These are phyloP conservation scores for Peucedramus taeniatus DNA, from an alignment of 2,113 vertebrate species.

Conservation along the genomic window DNA sequence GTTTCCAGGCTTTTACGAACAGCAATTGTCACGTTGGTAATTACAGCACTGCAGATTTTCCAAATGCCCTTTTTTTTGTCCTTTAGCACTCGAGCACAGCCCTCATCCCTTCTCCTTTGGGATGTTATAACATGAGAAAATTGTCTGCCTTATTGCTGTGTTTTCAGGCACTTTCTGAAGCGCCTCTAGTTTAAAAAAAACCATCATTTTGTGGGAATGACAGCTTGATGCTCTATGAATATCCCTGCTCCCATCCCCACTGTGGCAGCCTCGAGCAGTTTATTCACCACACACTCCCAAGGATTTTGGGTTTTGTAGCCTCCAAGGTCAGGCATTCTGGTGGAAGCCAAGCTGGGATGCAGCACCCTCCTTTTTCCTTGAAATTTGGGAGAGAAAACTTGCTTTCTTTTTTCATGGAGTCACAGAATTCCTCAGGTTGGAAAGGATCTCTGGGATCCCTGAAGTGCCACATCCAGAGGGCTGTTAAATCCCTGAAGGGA, in stretches of 20 bases:
- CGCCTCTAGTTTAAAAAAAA: background rate
- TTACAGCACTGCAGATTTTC: background rate
- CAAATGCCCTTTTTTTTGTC: background rate
- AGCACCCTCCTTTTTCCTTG: background rate
- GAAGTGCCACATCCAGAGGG: background rate
- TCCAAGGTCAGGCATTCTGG: background rate
- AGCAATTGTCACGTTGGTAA: background rate
- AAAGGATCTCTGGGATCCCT: background rate
- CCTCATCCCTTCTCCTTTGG: background rate
- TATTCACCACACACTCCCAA: background rate
- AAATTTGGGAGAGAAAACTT: background rate
- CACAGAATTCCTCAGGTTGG: background rate
- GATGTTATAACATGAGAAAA: background rate
- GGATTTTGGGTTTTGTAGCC: background rate
- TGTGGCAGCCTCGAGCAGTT: background rate
- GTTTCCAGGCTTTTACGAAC: background rate
- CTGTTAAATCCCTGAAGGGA: background rate
- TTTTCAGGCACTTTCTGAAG: conserved; percentile 18
- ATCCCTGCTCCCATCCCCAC: conserved; percentile 16
- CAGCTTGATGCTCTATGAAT: conserved; percentile 1
- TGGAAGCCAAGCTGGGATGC: background rate
- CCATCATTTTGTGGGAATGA: background rate
- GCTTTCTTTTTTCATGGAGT: background rate
- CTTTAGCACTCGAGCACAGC: background rate
- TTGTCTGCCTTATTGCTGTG: background rate